phyloP scores from a whole-genome alignment of 1,140 invertebrate species.

The Diorhabda elongata region DNA sequence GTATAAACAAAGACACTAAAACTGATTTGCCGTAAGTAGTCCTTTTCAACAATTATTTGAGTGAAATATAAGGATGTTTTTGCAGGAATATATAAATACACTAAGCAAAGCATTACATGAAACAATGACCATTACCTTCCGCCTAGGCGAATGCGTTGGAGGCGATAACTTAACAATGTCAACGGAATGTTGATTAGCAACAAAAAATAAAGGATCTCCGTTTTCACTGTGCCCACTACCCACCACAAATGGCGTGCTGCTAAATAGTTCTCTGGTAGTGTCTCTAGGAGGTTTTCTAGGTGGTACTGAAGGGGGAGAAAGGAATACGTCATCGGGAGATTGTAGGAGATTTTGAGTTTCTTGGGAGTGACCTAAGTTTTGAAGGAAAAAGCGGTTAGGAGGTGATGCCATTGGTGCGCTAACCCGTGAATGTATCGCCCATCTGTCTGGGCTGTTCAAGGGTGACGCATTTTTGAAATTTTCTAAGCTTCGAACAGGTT shows the following conservation, averaged over 20 bases:
- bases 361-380: slow-evolving; percentile 24
- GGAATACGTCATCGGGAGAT: slow-evolving; percentile 42
- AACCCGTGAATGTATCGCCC: slow-evolving; percentile 36
- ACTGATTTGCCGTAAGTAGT: too few species aligned
- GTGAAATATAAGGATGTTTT: too few species aligned
- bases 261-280: slow-evolving; percentile 37
- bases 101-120: neutral
- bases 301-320: slow-evolving; percentile 27
- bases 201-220: slow-evolving; percentile 45
- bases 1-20: too few species aligned
- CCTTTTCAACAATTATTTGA: too few species aligned
- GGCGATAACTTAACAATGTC: slow-evolving; percentile 47
- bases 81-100: too few species aligned
- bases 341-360: slow-evolving; percentile 42
- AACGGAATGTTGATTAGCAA: slow-evolving; percentile 43
- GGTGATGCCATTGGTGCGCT: slow-evolving; percentile 29
- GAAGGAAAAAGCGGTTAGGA: slow-evolving; percentile 31
- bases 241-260: slow-evolving; percentile 43
- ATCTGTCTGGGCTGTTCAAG: slow-evolving; percentile 44
- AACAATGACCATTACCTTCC: slow-evolving; percentile 35
- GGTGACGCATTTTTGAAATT: slow-evolving; percentile 51
- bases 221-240: slow-evolving; percentile 44
- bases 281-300: slow-evolving; percentile 22
- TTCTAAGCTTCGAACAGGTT: slow-evolving; percentile 58
- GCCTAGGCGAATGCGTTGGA: slow-evolving; percentile 39